These are phyloP conservation scores for Halocynthia roretzi DNA, from an alignment of 23 tunicate genomes.

Conservation along the genomic window DNA sequence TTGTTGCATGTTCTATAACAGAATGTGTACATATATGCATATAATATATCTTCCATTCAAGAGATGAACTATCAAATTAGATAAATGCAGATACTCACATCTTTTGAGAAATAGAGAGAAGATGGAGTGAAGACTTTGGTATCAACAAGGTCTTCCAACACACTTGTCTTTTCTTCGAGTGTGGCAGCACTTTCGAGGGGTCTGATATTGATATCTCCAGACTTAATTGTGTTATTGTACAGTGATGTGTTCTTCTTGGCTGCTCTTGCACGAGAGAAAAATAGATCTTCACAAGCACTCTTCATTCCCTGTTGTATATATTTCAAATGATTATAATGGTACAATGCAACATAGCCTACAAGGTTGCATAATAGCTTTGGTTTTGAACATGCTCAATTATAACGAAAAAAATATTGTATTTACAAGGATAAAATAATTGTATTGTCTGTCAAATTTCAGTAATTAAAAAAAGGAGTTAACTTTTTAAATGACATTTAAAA, in stretches of 20 bases:
- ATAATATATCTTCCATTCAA: too few species aligned
- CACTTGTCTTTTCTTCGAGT: conserved; percentile 41
- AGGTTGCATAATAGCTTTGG: background rate
- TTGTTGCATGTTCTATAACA: too few species aligned
- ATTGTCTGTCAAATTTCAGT: too few species aligned
- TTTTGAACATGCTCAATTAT: background rate
- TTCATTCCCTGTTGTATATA: conserved; percentile 56
- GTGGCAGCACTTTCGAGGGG: conserved; percentile 61
- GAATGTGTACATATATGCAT: too few species aligned
- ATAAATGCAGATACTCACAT: conserved; percentile 10
- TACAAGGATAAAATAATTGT: too few species aligned
- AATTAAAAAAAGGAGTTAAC: too few species aligned
- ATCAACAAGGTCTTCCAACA: conserved; percentile 65
- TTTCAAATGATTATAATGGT: too few species aligned
- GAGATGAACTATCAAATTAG: background rate
- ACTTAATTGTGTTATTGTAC: background rate
- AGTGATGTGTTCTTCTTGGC: conserved; percentile 10
- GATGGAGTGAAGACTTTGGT: conserved; percentile 64
- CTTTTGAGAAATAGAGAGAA: conserved; percentile 39
- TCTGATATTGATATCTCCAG: conserved; percentile 37
- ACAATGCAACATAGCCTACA: too few species aligned
- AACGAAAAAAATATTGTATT: too few species aligned
- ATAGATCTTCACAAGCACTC: conserved; percentile 80
- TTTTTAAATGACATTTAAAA: too few species aligned
- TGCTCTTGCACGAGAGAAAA: conserved; percentile 74